Evolutionary conservation across 2,113 vertebrate species (phyloP).

Genomic region (Muscicapa adusta): DNA sequence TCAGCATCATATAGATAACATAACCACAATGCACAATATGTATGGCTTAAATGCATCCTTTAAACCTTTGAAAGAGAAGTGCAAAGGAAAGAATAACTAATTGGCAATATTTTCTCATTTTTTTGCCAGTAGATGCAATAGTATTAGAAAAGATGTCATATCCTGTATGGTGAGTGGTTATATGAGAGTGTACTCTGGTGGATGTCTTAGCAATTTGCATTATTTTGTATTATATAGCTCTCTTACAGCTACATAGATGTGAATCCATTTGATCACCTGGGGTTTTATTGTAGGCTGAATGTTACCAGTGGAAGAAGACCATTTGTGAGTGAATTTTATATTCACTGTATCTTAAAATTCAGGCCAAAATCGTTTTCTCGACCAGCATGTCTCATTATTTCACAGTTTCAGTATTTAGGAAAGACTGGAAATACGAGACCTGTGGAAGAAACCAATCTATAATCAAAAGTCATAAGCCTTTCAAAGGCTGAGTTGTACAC

Average conservation of each 20-base stretch:
- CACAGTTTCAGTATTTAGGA: not conserved
- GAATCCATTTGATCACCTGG: not conserved
- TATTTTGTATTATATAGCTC: not conserved
- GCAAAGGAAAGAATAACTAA: not conserved
- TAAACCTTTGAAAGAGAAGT: not conserved
- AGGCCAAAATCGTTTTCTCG: not conserved
- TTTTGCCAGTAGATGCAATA: not conserved
- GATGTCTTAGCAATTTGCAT: not conserved
- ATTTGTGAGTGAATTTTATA: not conserved
- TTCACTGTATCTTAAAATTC: not conserved
- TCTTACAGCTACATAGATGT: not conserved
- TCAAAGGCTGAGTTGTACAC: not conserved
- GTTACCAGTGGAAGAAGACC: not conserved
- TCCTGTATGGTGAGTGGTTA: not conserved
- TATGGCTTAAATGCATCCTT: not conserved
- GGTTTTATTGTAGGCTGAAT: not conserved
- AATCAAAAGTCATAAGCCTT: slow-evolving; percentile 1
- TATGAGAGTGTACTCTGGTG: not conserved
- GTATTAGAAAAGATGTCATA: not conserved
- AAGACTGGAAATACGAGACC: slow-evolving; percentile 8
- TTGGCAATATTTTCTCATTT: not conserved
- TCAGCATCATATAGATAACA: not conserved
- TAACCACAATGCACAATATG: not conserved
- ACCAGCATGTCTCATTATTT: not conserved
- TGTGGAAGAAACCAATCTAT: not conserved